Conservation (phyloP, 2,797 vertebrate genomes). For the Myotis daubentonii region DNA sequence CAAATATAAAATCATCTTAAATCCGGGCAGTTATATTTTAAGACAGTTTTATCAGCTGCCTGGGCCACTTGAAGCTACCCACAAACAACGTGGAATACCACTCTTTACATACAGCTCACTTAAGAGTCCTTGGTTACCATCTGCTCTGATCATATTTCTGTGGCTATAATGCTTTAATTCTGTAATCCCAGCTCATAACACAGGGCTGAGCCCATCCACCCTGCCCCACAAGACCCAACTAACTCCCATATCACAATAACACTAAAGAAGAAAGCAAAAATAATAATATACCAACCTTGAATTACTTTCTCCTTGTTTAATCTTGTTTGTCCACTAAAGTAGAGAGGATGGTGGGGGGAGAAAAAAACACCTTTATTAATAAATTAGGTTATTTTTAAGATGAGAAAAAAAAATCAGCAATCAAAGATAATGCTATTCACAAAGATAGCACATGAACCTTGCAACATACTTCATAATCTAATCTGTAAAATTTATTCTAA, state of each 20-base stretch:
- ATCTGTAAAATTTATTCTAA: background rate
- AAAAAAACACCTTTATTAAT: slow-evolving; percentile 12
- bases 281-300: slow-evolving; percentile 89
- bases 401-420: background rate
- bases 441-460: background rate
- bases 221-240: background rate
- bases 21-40: slow-evolving; percentile 18
- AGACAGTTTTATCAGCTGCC: slow-evolving; percentile 7
- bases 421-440: background rate
- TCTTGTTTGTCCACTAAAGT: slow-evolving; percentile 93
- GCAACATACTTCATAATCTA: background rate
- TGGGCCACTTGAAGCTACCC: background rate
- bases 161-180: background rate
- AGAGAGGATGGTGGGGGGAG: background rate
- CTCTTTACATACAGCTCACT: background rate
- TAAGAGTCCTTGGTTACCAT: background rate
- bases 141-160: background rate
- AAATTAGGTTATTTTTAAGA: slow-evolving; percentile 48
- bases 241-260: background rate
- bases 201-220: background rate
- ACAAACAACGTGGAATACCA: background rate
- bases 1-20: slow-evolving; percentile 51
- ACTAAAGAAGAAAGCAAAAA: background rate
- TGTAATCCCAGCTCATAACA: background rate
- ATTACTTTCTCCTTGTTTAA: slow-evolving; percentile 94